Base-by-base conservation (phyloP, 2,113 vertebrate species). In the Pseudonaja textilis region DNA sequence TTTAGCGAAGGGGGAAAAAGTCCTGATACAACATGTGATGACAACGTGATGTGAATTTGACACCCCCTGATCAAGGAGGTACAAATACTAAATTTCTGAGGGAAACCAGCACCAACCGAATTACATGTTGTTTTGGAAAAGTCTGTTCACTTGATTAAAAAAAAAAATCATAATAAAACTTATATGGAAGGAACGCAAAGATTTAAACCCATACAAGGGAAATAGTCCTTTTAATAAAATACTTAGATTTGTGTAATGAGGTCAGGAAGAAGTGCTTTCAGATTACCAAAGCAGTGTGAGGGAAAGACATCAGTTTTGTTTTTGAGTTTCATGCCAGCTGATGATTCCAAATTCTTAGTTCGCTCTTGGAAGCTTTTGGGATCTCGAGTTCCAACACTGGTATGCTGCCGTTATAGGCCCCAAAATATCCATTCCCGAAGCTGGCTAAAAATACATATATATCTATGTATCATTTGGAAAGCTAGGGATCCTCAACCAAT, bases 191-290 rank as follows among this genome's bases (percentile, higher is more conserved):
- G 29, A 55, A 88, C 9, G 5, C 12, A 89, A 18, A 61, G 42
- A 18, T 16, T 61, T 94, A 92, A 93, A 92, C 10, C 61, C 93
- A 92, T 92, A 89, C 59, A 89, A 95, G 69, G 39, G 94, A 95
- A 95, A 94, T n/a, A 56, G 86, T 93, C 54, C 85, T 56, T 92
- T 93, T 93, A 95, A 95, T 93, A 94, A 91, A 93, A 59, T 85
- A 94, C 90, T 96, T 96, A 92, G 96, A 96, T 95, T 96, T 96
- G 87, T 93, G 74, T 86, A 95, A 56, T 29, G 85, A 92, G 0
- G n/a, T 87, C 92, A 91, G 88, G 50, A 90, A 86, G 90, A 95
- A 95, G 90, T 93, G 86, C 64, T 95, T 95, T 94, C 93, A 94
- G 91, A 93, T 0, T 4, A 95, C 42, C 93, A 89, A 23, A 93